Evolutionary conservation across 2,797 vertebrate genomes (phyloP), one percentile per base, ranked within the genome.

Genomic region (Scyliorhinus canicula): DNA sequence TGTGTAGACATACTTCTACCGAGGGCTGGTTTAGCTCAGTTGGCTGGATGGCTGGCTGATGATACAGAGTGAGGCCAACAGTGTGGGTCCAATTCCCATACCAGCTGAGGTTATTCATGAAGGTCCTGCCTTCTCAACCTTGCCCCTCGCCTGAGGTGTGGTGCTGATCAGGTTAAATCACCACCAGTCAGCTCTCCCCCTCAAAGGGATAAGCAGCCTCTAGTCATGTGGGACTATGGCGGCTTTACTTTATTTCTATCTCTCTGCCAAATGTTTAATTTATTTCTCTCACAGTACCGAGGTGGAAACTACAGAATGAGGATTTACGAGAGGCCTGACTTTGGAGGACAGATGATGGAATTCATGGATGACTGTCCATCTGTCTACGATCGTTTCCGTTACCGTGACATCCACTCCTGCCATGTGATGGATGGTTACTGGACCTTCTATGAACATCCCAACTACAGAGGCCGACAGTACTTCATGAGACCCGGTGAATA

Each of bases 341-440:
- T 98, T 95, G 96, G 96, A 40, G 97, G 97, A 93, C 97, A 98
- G 96, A 97, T 97, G 97, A 98, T 98, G 98, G 98, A 98, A 96
- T 98, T 98, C 96, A 96, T 97, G 97, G 97, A 98, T 74, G 97
- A 98, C 96, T 98, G 98, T 96, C 96, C 97, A 95, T 98, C 97
- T 96, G 71, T 77, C 35, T 77, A 77, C 12, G 71, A 77, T 77
- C 71, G 12, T 40, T 77, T 77, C 71, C 71, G 71, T 77, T 77
- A 77, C 35, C 35, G n/a, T 77, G 71, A 77, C 71, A 40, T 77
- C 14, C 35, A 77, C 71, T 77, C 71, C 71, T 77, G 71, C 71
- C 71, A 77, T 4, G 71, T 98, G 94, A 97, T 98, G 97, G 97
- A 97, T 69, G 98, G 98, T 96, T 97, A 96, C 97, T 98, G 98